Evolutionary conservation across 2,888 invertebrate genomes (phyloP).

Genomic region (Tipula unca): DNA sequence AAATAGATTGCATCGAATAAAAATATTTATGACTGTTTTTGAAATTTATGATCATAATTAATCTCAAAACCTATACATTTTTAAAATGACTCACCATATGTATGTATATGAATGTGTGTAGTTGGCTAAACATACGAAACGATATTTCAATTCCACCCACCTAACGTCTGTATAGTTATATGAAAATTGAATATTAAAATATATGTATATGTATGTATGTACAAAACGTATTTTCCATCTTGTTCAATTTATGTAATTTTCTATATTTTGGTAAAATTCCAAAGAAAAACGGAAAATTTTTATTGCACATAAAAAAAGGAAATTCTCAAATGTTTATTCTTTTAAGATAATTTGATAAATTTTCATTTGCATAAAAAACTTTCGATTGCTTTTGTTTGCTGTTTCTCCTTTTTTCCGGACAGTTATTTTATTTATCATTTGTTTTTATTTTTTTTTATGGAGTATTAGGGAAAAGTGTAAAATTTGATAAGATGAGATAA

Average conservation of each 20-base stretch:
- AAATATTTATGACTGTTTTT: not conserved
- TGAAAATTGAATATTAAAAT: not conserved
- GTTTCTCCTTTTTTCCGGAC: not conserved
- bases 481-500: not conserved
- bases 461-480: not conserved
- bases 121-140: too few species aligned
- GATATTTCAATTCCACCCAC: not conserved
- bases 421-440: not conserved
- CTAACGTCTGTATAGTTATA: not conserved
- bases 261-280: not conserved
- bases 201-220: not conserved
- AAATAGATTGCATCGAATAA: not conserved
- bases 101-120: too few species aligned
- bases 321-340: not conserved
- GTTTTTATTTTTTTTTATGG: not conserved
- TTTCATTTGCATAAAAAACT: not conserved
- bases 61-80: not conserved
- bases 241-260: not conserved
- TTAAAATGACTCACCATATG: not conserved
- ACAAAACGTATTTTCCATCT: not conserved
- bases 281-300: not conserved
- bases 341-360: conserved; percentile 9
- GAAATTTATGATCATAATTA: not conserved
- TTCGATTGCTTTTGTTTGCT: not conserved
- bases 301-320: not conserved